A percentile compares a stretch with the other conserved stretches of the same genome.
Conservation (phyloP, 2,797 vertebrate species). For the Eidolon dupreanum region DNA sequence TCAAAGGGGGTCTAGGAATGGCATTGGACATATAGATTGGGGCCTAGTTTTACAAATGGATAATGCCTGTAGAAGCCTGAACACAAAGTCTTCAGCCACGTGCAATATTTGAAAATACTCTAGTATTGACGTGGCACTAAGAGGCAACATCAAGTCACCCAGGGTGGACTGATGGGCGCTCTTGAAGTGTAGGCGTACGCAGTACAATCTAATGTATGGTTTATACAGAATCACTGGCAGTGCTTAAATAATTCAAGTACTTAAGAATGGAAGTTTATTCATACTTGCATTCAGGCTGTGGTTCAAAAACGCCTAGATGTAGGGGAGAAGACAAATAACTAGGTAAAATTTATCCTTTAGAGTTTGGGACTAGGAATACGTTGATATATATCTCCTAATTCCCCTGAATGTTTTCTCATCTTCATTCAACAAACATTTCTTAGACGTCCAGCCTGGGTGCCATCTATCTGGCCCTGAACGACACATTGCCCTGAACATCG, state of each 20-base stretch:
- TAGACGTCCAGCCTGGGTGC: accelerated
- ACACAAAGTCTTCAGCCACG: not conserved
- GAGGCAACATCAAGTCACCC: not conserved
- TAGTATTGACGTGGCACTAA: not conserved
- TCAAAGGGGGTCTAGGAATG: slow-evolving; percentile 37
- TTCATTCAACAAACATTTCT: not conserved
- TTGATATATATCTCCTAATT: not conserved
- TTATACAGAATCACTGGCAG: not conserved
- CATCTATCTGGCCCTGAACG: not conserved
- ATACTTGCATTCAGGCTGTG: not conserved
- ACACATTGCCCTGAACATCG: not conserved
- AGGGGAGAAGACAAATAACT: not conserved
- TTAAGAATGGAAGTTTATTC: slow-evolving; percentile 32
- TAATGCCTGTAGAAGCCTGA: not conserved
- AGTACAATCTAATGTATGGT: not conserved
- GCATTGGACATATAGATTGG: not conserved
- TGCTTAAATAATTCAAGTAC: slow-evolving; percentile 56
- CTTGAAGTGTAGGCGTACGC: not conserved
- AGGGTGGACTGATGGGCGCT: not conserved
- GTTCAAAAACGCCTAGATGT: not conserved
- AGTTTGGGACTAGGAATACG: not conserved
- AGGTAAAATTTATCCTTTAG: not conserved
- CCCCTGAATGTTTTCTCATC: not conserved
- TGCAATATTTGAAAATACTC: slow-evolving; percentile 8
- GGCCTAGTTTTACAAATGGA: slow-evolving; percentile 44